These are phyloP conservation scores for Numenius arquata DNA, from an alignment of 2,113 vertebrate species.

Conservation along the genomic window DNA sequence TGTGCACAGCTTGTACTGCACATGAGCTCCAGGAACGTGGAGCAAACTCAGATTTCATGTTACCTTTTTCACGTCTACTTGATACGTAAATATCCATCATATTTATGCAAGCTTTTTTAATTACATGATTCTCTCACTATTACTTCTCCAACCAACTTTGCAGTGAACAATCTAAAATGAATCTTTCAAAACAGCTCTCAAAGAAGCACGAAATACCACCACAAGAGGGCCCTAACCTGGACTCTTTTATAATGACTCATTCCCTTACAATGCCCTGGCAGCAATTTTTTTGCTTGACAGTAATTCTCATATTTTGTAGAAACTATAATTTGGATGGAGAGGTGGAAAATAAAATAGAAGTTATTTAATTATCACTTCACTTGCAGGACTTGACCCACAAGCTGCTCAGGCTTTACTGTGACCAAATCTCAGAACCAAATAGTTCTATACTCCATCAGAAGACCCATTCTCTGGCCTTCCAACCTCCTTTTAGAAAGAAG, in stretches of 20 bases:
- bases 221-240: not conserved
- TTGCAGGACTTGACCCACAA: not conserved
- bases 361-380: not conserved
- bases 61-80: not conserved
- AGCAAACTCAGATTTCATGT: not conserved
- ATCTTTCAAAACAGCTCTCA: not conserved
- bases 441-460: not conserved
- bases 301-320: not conserved
- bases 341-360: not conserved
- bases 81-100: not conserved
- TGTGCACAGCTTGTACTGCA: not conserved
- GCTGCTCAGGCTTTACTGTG: not conserved
- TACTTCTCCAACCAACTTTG: not conserved
- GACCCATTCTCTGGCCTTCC: not conserved
- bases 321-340: not conserved
- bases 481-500: not conserved
- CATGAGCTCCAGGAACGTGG: not conserved
- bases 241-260: not conserved
- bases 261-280: not conserved
- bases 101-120: not conserved
- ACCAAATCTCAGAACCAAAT: not conserved
- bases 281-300: not conserved
- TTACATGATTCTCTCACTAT: not conserved
- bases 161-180: not conserved
- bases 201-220: not conserved